phyloP scores from a whole-genome alignment of 2,888 invertebrate genomes.

The Pristionchus fissidentatus region DNA sequence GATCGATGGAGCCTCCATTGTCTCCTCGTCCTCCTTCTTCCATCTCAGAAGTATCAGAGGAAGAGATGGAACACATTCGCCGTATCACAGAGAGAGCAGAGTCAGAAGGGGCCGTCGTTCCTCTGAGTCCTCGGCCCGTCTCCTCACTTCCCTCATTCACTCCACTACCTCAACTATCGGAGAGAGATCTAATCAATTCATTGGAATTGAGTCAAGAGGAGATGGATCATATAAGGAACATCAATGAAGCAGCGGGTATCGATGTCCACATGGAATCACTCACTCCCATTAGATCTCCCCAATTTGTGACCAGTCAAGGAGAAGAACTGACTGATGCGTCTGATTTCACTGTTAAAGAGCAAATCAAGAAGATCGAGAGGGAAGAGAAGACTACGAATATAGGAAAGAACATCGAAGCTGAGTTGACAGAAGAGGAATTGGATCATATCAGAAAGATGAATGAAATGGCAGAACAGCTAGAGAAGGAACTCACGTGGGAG shows the following conservation, averaged over 20 bases:
- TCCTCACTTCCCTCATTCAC: not conserved
- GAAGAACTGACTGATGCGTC: conserved; percentile 50
- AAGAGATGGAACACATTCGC: conserved; percentile 47
- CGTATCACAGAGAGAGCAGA: conserved; percentile 27
- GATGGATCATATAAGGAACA: conserved; percentile 54
- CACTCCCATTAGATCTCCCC: not conserved
- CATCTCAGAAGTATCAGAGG: conserved; percentile 35
- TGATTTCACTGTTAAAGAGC: no score
- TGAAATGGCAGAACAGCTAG: conserved; percentile 45
- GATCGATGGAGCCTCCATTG: not conserved
- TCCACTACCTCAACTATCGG: not conserved
- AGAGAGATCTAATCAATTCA: not conserved
- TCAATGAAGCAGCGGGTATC: conserved; percentile 52
- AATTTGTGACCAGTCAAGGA: conserved; percentile 44
- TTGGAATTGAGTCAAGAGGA: conserved; percentile 54
- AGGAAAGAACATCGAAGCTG: not conserved
- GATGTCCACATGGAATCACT: not conserved
- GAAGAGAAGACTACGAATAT: not conserved
- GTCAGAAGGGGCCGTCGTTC: not conserved
- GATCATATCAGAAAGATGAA: conserved; percentile 51
- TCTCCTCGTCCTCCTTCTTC: conserved; percentile 25
- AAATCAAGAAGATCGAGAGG: conserved; percentile 51
- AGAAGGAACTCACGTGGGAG: not conserved
- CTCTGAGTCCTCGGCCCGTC: not conserved
- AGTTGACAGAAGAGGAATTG: conserved; percentile 57